A percentile compares a stretch with the other conserved stretches of the same genome.
These are phyloP conservation scores for Naja naja DNA, from an alignment of 2,113 vertebrate genomes.

Conservation along the genomic window DNA sequence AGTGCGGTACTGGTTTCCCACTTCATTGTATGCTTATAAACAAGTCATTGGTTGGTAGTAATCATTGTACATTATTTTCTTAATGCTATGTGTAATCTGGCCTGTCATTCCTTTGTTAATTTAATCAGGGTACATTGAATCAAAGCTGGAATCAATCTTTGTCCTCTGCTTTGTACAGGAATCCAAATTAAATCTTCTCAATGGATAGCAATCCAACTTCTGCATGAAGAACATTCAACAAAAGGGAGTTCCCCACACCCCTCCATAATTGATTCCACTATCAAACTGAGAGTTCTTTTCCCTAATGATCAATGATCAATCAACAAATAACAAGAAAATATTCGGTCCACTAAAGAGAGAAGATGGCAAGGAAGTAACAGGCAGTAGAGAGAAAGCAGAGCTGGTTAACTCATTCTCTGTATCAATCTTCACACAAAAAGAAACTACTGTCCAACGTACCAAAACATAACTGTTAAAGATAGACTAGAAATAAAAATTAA, in stretches of 20 bases:
- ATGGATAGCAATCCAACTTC: neutral
- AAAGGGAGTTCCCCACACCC: neutral
- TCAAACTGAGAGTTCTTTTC: neutral
- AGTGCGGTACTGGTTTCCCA: neutral
- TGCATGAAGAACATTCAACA: neutral
- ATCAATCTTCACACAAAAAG: neutral
- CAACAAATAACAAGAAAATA: neutral
- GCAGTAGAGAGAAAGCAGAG: neutral
- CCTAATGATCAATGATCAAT: neutral
- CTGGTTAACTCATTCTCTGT: neutral
- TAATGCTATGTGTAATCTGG: neutral
- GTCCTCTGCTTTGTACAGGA: neutral
- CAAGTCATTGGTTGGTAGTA: neutral
- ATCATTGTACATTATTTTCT: neutral
- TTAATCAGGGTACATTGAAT: neutral
- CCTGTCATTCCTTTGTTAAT: neutral
- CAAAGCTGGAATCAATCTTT: neutral
- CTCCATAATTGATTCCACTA: neutral
- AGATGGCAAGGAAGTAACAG: neutral
- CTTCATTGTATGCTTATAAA: neutral
- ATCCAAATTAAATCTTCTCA: neutral
- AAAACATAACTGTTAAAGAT: neutral
- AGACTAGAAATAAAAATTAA: neutral
- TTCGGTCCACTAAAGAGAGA: neutral
- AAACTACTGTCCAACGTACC: neutral